Conservation (phyloP, 2,888 invertebrate species). For the Pantelozetes paolii region DNA sequence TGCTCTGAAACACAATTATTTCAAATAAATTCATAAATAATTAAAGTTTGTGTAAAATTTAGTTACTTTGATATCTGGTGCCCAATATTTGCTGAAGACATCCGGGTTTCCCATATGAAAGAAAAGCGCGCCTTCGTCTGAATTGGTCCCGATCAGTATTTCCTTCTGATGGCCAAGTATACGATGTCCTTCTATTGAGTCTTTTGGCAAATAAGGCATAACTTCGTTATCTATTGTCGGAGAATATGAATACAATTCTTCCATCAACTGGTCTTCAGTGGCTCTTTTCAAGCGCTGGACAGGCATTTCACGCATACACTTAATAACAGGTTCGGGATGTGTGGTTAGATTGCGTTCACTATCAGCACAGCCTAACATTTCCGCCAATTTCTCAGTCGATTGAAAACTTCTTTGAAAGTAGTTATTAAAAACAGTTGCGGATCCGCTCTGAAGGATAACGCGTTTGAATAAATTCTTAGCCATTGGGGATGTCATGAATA, state of each 20-base stretch:
- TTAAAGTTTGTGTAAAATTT: too few relatives aligned
- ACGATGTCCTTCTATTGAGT: background rate
- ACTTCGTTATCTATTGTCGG: background rate
- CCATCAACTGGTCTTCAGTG: background rate
- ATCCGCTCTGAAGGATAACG: constrained; percentile 2
- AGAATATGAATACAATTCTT: background rate
- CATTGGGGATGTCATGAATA: background rate
- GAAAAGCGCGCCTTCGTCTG: background rate
- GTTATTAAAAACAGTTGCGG: background rate
- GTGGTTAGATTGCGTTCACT: background rate
- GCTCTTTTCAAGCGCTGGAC: background rate
- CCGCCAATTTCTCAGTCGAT: constrained; percentile 3
- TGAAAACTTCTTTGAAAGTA: background rate
- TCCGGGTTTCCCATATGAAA: background rate
- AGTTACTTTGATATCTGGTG: too few relatives aligned
- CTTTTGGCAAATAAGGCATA: background rate
- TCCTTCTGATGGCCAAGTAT: background rate
- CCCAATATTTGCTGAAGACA: background rate
- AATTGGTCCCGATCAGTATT: background rate
- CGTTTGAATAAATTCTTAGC: background rate
- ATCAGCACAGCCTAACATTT: constrained; percentile 25
- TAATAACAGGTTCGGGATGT: background rate
- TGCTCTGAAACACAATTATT: too few relatives aligned
- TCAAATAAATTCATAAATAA: too few relatives aligned
- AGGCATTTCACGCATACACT: too few relatives aligned